Conservation (phyloP, 1,140 invertebrate genomes). For the Cepaea nemoralis region DNA sequence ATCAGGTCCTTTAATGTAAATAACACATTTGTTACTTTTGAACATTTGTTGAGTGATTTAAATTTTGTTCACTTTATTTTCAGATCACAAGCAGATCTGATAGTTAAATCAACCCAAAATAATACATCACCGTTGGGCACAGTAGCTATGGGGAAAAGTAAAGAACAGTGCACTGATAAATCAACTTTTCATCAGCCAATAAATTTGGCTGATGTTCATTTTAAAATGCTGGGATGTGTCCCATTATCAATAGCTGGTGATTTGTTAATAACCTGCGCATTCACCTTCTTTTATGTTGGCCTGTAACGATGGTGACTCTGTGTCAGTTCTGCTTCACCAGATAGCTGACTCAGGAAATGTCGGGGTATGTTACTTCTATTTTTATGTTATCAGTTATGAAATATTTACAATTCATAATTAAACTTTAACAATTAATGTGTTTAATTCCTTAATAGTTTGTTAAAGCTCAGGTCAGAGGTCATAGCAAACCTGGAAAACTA, state of each 20-base stretch:
- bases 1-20: too few relatives aligned
- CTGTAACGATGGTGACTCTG: background rate
- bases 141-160: background rate
- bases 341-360: background rate
- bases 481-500: too few relatives aligned
- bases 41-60: too few relatives aligned
- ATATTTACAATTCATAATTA: too few relatives aligned
- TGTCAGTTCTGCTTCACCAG: background rate
- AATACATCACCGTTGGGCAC: background rate
- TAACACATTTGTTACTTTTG: too few relatives aligned
- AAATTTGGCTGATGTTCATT: background rate
- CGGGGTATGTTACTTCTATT: background rate
- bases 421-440: too few relatives aligned
- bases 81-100: background rate
- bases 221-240: constrained; percentile 1
- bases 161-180: background rate
- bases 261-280: background rate
- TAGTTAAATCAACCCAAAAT: background rate
- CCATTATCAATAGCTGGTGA: background rate
- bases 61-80: background rate
- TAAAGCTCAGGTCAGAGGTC: too few relatives aligned
- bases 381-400: too few relatives aligned
- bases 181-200: background rate
- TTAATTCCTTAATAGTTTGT: too few relatives aligned
- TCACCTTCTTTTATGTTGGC: background rate